Conservation (phyloP, 1,140 invertebrate species). For the Bombus sibiricus region DNA sequence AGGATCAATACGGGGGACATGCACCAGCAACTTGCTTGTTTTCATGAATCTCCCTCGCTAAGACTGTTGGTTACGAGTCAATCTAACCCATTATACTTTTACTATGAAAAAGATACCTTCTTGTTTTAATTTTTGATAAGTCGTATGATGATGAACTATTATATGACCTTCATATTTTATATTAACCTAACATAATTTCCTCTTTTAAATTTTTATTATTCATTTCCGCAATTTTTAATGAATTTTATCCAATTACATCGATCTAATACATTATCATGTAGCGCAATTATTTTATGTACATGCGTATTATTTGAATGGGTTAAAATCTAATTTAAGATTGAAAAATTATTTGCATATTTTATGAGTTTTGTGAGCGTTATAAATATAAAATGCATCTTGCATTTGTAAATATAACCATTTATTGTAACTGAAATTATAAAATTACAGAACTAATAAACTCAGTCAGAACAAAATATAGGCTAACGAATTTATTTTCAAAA, state of each 20-base stretch:
- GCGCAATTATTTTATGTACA: neutral
- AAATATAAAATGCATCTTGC: neutral
- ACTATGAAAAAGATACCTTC: neutral
- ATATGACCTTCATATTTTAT: neutral
- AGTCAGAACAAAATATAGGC: neutral
- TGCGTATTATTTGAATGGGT: neutral
- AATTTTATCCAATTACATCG: neutral
- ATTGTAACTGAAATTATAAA: neutral
- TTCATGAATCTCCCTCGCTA: conserved; percentile 68
- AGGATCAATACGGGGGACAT: conserved; percentile 77
- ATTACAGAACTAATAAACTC: neutral
- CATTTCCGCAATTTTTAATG: neutral
- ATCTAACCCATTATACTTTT: conserved; percentile 42
- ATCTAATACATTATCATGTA: neutral
- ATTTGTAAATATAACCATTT: neutral
- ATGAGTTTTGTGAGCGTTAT: neutral
- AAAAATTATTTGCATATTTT: neutral
- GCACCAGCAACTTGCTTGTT: conserved; percentile 61
- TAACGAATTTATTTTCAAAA: neutral
- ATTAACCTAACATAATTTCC: neutral
- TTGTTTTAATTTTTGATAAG: too few species aligned
- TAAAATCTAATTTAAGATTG: neutral
- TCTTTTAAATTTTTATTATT: neutral
- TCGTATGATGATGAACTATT: neutral
- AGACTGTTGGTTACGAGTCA: conserved; percentile 62